Evolutionary conservation across 2,888 invertebrate species (phyloP).

Genomic region (Archips xylosteana): DNA sequence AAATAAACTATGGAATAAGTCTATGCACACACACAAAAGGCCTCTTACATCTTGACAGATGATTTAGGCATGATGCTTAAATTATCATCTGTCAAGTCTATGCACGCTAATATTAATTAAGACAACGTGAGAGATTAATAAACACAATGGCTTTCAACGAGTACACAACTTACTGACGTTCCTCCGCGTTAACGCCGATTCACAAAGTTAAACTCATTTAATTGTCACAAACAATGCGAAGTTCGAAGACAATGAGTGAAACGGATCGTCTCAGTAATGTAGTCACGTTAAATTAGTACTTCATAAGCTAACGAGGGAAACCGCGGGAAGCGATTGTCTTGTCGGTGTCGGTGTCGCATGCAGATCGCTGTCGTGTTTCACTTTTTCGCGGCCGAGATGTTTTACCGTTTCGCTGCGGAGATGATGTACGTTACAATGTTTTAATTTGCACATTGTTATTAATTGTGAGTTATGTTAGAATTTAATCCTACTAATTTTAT

Average conservation of each 20-base stretch:
- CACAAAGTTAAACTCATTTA: slow-evolving; percentile 30
- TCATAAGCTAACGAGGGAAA: slow-evolving; percentile 32
- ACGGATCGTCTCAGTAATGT: slow-evolving; percentile 20
- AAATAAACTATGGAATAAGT: no score
- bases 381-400: background rate
- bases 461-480: slow-evolving; percentile 15
- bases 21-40: no score
- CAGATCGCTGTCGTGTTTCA: slow-evolving; percentile 10
- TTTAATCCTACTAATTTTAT: no score
- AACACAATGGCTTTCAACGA: slow-evolving; percentile 21
- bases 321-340: slow-evolving; percentile 36
- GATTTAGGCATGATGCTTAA: no score
- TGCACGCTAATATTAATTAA: background rate
- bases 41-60: no score
- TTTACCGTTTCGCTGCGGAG: background rate
- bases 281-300: slow-evolving; percentile 27
- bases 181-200: background rate
- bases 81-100: no score
- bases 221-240: slow-evolving; percentile 30
- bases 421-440: slow-evolving; percentile 15
- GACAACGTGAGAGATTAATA: slow-evolving; percentile 8
- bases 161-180: background rate
- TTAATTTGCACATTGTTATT: background rate
- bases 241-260: slow-evolving; percentile 35
- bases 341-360: slow-evolving; percentile 5